Evolutionary conservation across 2,888 invertebrate genomes (phyloP).

Genomic region (Drosophila subquinaria): DNA sequence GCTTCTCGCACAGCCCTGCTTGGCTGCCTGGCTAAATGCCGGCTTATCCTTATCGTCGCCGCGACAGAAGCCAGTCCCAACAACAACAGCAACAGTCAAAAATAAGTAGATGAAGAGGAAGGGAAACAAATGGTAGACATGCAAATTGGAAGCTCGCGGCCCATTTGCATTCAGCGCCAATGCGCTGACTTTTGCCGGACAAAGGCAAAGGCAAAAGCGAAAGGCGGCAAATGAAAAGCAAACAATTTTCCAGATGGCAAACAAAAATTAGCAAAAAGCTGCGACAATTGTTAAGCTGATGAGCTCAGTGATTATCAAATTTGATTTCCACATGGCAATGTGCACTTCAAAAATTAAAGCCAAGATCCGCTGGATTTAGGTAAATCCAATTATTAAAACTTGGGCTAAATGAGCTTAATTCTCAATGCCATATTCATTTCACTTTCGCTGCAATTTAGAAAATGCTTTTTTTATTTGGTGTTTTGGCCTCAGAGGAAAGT

Average conservation of each 20-base stretch:
- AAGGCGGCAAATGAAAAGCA: slow-evolving; percentile 67
- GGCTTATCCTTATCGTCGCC: slow-evolving; percentile 52
- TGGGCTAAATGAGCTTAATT: neutral
- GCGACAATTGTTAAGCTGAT: slow-evolving; percentile 51
- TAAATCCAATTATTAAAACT: slow-evolving; percentile 7
- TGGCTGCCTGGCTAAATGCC: slow-evolving; percentile 32
- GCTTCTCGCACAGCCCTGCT: neutral
- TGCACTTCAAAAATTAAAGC: neutral
- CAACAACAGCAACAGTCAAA: slow-evolving; percentile 34
- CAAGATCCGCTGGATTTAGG: neutral
- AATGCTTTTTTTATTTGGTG: neutral
- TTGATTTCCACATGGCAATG: too few relatives aligned
- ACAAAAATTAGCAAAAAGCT: slow-evolving; percentile 47
- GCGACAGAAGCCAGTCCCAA: slow-evolving; percentile 45
- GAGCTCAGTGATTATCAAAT: slow-evolving; percentile 18
- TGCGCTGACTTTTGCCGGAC: slow-evolving; percentile 74
- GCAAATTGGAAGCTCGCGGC: slow-evolving; percentile 72
- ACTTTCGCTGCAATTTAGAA: neutral
- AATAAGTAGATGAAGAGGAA: slow-evolving; percentile 20
- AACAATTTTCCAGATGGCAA: slow-evolving; percentile 59
- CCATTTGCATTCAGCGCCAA: slow-evolving; percentile 75
- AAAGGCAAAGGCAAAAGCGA: slow-evolving; percentile 19
- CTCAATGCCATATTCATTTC: neutral
- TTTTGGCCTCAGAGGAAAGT: neutral
- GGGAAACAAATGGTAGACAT: slow-evolving; percentile 49